Percentiles rank a stretch among this genome's conserved stretches.
These are phyloP conservation scores for Bedellia somnulentella DNA, from an alignment of 2,888 invertebrate species.

Conservation along the genomic window DNA sequence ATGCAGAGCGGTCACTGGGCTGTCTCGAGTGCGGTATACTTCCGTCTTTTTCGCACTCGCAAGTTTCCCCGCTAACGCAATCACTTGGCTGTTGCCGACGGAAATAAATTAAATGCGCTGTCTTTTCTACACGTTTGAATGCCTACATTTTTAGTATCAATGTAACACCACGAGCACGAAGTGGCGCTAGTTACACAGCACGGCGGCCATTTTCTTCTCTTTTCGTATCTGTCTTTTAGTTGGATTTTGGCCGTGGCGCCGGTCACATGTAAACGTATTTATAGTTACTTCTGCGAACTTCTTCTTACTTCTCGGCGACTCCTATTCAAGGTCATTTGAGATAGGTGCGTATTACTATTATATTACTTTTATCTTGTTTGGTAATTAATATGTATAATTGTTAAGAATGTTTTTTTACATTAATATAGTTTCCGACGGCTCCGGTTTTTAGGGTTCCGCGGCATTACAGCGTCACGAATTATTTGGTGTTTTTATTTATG, in stretches of 20 bases:
- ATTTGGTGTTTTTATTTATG: too few species aligned
- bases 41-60: too few species aligned
- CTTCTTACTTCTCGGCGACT: slow-evolving; percentile 35
- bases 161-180: slow-evolving; percentile 19
- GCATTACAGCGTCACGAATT: too few species aligned
- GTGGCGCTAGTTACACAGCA: slow-evolving; percentile 23
- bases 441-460: too few species aligned
- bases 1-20: too few species aligned
- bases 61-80: too few species aligned
- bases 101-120: too few species aligned
- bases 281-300: slow-evolving; percentile 30
- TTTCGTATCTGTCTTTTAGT: slow-evolving; percentile 43
- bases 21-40: too few species aligned
- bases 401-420: too few species aligned
- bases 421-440: too few species aligned
- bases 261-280: slow-evolving; percentile 23
- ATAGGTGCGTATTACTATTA: slow-evolving; percentile 15
- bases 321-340: slow-evolving; percentile 16
- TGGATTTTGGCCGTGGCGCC: slow-evolving; percentile 23
- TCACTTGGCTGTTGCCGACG: too few species aligned
- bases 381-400: too few species aligned
- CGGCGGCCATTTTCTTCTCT: slow-evolving; percentile 56
- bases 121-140: slow-evolving; percentile 17
- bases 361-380: slow-evolving; percentile 7
- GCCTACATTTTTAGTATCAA: slow-evolving; percentile 22